Conservation (phyloP, 2,113 vertebrate species). For the Prunella himalayana region DNA sequence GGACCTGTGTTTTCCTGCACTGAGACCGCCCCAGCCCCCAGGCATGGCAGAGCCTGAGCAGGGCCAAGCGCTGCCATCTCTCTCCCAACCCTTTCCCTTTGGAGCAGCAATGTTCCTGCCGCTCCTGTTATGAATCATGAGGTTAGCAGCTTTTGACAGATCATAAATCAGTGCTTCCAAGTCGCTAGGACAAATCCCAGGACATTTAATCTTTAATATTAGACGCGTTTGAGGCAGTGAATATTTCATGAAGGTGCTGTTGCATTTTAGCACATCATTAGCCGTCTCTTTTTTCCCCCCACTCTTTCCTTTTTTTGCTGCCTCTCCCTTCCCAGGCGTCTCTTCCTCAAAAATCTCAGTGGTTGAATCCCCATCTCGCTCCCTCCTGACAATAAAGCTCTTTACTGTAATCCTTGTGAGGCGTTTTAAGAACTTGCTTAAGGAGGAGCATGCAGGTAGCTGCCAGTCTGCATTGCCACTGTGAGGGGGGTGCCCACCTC, state of each 20-base stretch:
- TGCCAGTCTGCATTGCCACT: neutral
- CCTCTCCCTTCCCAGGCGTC: neutral
- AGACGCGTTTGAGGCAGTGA: conserved; percentile 73
- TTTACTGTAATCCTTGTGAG: conserved; percentile 31
- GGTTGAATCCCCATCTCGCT: neutral
- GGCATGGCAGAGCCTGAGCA: neutral
- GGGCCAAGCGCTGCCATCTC: neutral
- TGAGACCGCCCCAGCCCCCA: neutral
- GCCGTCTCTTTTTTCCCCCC: neutral
- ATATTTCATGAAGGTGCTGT: conserved; percentile 79
- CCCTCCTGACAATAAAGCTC: conserved; percentile 10
- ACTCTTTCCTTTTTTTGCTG: neutral
- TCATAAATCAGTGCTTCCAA: conserved; percentile 80
- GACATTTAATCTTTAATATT: conserved; percentile 80
- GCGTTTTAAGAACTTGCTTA: neutral
- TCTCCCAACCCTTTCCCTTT: neutral
- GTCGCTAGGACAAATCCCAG: conserved; percentile 72
- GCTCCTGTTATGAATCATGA: conserved; percentile 76
- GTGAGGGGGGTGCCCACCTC: neutral
- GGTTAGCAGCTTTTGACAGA: conserved; percentile 76
- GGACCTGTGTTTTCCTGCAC: neutral
- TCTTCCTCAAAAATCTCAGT: neutral
- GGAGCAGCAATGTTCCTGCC: conserved; percentile 48
- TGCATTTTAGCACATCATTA: conserved; percentile 77
- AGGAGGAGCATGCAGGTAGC: neutral